These are phyloP conservation scores for Dendrolimus kikuchii DNA, from an alignment of 1,140 invertebrate genomes.

Conservation along the genomic window DNA sequence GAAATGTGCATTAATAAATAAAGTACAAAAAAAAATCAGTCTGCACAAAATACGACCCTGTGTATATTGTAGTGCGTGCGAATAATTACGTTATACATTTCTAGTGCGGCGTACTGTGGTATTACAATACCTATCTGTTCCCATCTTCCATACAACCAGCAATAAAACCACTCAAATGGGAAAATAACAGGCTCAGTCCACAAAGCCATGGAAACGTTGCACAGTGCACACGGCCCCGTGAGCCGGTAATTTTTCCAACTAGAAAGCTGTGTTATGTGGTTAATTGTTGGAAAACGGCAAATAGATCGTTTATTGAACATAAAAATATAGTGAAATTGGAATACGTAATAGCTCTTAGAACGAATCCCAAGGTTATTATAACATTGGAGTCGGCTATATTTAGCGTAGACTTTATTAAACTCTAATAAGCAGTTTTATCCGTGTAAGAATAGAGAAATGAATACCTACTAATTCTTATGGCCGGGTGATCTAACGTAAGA, in stretches of 20 bases:
- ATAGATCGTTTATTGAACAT: slow-evolving; percentile 16
- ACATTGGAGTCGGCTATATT: too few species aligned
- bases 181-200: slow-evolving; percentile 64
- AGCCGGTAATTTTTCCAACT: slow-evolving; percentile 49
- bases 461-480: too few species aligned
- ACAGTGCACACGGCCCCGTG: slow-evolving; percentile 20
- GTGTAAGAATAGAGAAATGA: too few species aligned
- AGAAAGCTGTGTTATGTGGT: slow-evolving; percentile 46
- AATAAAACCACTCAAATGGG: slow-evolving; percentile 65
- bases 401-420: too few species aligned
- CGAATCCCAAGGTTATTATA: slow-evolving; percentile 3
- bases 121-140: slow-evolving; percentile 38
- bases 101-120: slow-evolving; percentile 46
- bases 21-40: not conserved
- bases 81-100: slow-evolving; percentile 61
- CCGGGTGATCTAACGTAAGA: too few species aligned
- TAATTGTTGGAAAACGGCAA: slow-evolving; percentile 31
- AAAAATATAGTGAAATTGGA: slow-evolving; percentile 15
- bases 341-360: slow-evolving; percentile 6
- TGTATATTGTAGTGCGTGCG: slow-evolving; percentile 46
- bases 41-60: slow-evolving; percentile 2
- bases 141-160: slow-evolving; percentile 45
- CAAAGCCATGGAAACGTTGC: slow-evolving; percentile 57
- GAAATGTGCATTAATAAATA: too few species aligned
- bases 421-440: too few species aligned